Base-by-base conservation (phyloP, 2,888 invertebrate species). In the Rotaria macrura region DNA sequence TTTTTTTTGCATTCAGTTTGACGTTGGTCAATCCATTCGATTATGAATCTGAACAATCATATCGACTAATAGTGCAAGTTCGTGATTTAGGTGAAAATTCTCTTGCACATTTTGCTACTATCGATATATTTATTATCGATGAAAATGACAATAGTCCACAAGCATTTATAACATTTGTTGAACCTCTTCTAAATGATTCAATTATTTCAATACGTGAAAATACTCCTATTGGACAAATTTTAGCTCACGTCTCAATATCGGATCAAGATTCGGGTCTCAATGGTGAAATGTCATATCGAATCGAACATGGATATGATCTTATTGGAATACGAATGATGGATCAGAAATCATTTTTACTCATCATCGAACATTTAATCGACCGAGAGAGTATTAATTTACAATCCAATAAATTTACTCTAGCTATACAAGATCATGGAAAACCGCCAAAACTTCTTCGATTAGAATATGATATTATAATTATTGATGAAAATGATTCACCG, bases 71-170 rank as follows among this genome's bases (percentile, higher is more conserved):
- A 34, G 49, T 86, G 20, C 84, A 86, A 74, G 84, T 84, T 34
- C 84, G 54, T 20, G 86, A 86, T 57, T 20, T 47, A 49, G 84
- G 84, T 47, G 43, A 54, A 38, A 54, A 43, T 49, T 55, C 55
- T n/a, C 14, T 84, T n/a, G 23, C 86, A 12, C 52, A 38, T 55
- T 86, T 74, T 57, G 74, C 83, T 54, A 49, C 52, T 25, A 84
- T 85, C 40, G 84, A 86, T 17, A 84, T 86, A 4, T 38, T 47
- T 38, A 57, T 86, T 34, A 20, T 49, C 2, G 86, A 86, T 25
- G 74, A 57, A 38, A 86, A 86, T 49, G 86, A 86, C 55, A 86
- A 86, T 57, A 25, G 54, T 47, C 86, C 86, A 17, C 74, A 86
- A 49, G 84, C 84, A 79, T 65, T 54, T 49, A 43, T 86, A 20